Percentiles rank a stretch among this genome's conserved stretches.
Evolutionary conservation across 2,888 invertebrate species (phyloP).

Genomic region (Gymnocheta viridis): DNA sequence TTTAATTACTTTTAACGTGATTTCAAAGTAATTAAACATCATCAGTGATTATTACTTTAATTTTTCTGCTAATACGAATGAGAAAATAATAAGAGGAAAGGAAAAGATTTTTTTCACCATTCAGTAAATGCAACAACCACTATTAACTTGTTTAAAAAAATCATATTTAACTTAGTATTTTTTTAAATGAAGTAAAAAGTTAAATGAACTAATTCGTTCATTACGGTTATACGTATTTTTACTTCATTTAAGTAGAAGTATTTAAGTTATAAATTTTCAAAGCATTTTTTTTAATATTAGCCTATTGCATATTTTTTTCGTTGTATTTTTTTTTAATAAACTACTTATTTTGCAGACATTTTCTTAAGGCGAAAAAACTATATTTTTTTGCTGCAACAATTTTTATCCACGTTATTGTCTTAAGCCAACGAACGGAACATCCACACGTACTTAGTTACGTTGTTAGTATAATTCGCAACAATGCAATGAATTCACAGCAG

Average conservation of each 20-base stretch:
- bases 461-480: slow-evolving; percentile 5
- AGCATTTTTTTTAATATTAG: slow-evolving; percentile 29
- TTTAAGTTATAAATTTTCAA: slow-evolving; percentile 56
- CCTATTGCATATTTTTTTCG: slow-evolving; percentile 20
- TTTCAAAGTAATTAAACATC: slow-evolving; percentile 41
- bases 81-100: not conserved
- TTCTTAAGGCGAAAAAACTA: slow-evolving; percentile 50
- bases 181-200: slow-evolving; percentile 32
- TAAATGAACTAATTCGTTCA: slow-evolving; percentile 37
- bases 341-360: slow-evolving; percentile 59
- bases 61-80: not conserved
- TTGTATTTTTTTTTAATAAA: slow-evolving; percentile 43
- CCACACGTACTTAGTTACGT: not conserved
- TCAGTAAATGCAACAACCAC: slow-evolving; percentile 17
- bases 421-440: slow-evolving; percentile 46
- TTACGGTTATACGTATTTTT: not conserved
- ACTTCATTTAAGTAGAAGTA: slow-evolving; percentile 19
- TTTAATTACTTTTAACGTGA: slow-evolving; percentile 19
- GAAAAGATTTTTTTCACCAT: not conserved
- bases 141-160: not conserved
- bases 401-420: slow-evolving; percentile 58
- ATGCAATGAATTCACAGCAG: slow-evolving; percentile 10
- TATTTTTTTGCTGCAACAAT: slow-evolving; percentile 16
- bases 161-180: not conserved
- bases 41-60: not conserved